Evolutionary conservation across 2,888 invertebrate species (phyloP), one percentile per base, ranked within the genome.

Genomic region (Linnaemya vulpina): DNA sequence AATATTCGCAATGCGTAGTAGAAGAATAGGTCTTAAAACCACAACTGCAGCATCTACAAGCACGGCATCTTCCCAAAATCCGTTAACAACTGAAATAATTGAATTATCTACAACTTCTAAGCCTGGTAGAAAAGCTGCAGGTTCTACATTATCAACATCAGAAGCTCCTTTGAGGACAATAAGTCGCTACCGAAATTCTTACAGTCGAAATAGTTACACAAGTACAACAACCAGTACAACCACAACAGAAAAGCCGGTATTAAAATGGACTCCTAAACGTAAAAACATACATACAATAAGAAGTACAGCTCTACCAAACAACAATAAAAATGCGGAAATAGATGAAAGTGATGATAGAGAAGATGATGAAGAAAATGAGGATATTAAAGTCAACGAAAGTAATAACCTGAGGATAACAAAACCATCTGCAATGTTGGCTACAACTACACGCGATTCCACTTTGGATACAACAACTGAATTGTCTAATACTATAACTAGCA

Each of bases 201-300:
- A 83, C 76, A 22, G 35, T 77, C 58, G 60, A 79, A 38, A 43
- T 10, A 71, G 71, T 35, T 73, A 86, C 53, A 55, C 78, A 3
- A 58, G 35, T n/a, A 58, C 10, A 49, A 84, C 35, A 38, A 30
- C 60, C 1, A 40, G 81, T 30, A 87, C 89, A 11, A 88, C 87
- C 8, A 88, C 90, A 38, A 90, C 92, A 1, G 91, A 91, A 75
- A 85, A 89, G 43, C 90, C 92, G 0, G 85, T 90, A 25, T 84
- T 89, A 11, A 92, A 91, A 87, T 92, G 92, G 92, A 91, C 89
- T 58, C 91, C 90, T 43, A 89, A 90, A 30, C 89, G 89, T 67
- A 91, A 89, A 85, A 78, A 40, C 10, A 43, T 53, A 1, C 51
- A 22, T 51, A 0, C 46, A 25, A 25, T 79, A 10, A 85, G 67